Percentiles rank a stretch among this genome's conserved stretches.
Evolutionary conservation across 2,797 vertebrate species (phyloP).

Genomic region (Sebastes goodei): DNA sequence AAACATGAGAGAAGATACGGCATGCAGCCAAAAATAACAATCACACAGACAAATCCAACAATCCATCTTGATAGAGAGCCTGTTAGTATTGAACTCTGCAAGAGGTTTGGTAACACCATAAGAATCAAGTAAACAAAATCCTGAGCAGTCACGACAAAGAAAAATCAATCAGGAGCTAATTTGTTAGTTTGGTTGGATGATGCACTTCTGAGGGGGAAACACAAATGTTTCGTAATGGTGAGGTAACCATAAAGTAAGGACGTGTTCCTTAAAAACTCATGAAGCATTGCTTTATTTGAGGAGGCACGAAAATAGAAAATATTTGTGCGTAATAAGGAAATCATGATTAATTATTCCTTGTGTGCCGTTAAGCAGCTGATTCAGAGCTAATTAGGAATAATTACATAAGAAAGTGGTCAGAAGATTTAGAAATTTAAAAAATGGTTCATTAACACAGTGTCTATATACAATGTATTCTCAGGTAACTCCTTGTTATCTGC

Average conservation of each 20-base stretch:
- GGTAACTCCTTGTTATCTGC: not conserved
- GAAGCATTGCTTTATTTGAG: slow-evolving; percentile 20
- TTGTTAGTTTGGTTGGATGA: slow-evolving; percentile 9
- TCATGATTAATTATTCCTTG: slow-evolving; percentile 31
- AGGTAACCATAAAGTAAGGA: slow-evolving; percentile 4
- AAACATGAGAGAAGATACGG: slow-evolving; percentile 17
- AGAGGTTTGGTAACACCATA: not conserved
- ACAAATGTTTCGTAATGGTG: slow-evolving; percentile 4
- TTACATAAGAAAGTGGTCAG: slow-evolving; percentile 37
- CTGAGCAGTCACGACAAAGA: slow-evolving; percentile 4
- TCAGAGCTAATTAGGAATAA: slow-evolving; percentile 38
- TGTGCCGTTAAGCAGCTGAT: slow-evolving; percentile 41
- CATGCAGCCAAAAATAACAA: slow-evolving; percentile 46
- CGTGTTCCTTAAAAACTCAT: not conserved
- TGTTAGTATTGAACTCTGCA: not conserved
- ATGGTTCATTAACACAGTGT: slow-evolving; percentile 16
- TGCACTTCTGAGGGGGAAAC: not conserved
- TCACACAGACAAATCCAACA: slow-evolving; percentile 20
- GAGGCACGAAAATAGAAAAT: slow-evolving; percentile 2
- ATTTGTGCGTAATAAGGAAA: slow-evolving; percentile 6
- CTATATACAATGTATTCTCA: not conserved
- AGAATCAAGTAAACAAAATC: slow-evolving; percentile 14
- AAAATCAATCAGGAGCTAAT: slow-evolving; percentile 26
- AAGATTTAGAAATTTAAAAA: slow-evolving; percentile 21
- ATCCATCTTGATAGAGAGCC: slow-evolving; percentile 28